Base-by-base conservation (phyloP, 2,888 invertebrate species). In the Hydraecia micacea region DNA sequence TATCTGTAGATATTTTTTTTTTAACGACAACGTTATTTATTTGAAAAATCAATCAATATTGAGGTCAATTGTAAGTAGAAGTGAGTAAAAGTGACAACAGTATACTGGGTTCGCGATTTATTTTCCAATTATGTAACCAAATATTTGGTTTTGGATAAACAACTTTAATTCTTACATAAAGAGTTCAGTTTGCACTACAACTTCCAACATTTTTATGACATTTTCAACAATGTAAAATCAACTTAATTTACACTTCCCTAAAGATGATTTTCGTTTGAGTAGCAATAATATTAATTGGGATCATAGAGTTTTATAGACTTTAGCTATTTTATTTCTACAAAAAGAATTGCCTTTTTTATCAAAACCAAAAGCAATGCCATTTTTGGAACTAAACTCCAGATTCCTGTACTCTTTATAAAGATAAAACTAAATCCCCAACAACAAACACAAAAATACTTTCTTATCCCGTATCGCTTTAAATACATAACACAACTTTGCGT, bases 391-490 rank as follows among this genome's bases (percentile, higher is more conserved):
- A 5, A 32, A 25, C 3, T 52, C 1, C 25, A 52, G 18, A 52
- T 52, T 36, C 36, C 3, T 36, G 13, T 13, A 15, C 9, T 32
- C 7, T 5, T 0, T 13, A 36, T n/a, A 52, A 71, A 80, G 32
- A 32, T 65, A 25, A 39, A 77, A 70, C 4, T 28, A 42, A 73
- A n/a, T 67, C 21, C 3, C 3, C 21, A 32, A 60, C 25, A 62
- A 76, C 21, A 70, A 66, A 77, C 67, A 74, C 58, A 62, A 78
- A 84, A 78, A 77, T 77, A 77, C 76, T 82, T 78, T 80, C 71
- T 80, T 67, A 77, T 76, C 77, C 77, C n/a, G 46, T 84, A 78
- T 77, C 67, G 60, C 70, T 86, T 84, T 85, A 82, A 86, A 82
- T 86, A 86, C 77, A 72, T 74, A 82, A 79, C 66, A 74, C 67